phyloP scores from a whole-genome alignment of 2,113 vertebrate species.

The Lepidothrix coronata region DNA sequence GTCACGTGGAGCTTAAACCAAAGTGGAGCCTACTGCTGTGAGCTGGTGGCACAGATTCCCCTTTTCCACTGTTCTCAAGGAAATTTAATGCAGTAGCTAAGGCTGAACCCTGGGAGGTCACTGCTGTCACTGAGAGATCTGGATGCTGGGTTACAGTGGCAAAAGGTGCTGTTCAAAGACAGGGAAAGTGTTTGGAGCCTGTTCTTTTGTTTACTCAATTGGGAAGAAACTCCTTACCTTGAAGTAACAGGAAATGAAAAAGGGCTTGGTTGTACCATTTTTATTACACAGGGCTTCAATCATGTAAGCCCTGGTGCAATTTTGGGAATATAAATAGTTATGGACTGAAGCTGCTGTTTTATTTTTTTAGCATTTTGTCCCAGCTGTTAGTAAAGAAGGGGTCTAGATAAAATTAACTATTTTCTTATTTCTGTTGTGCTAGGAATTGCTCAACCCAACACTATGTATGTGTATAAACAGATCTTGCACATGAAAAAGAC shows the following conservation, averaged over 20 bases:
- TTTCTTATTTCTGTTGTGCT: not conserved
- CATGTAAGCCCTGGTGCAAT: not conserved
- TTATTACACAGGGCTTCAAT: not conserved
- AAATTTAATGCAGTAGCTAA: not conserved
- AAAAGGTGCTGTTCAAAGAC: not conserved
- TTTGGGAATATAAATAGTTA: not conserved
- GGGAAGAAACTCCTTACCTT: not conserved
- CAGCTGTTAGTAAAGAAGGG: not conserved
- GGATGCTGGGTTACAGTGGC: not conserved
- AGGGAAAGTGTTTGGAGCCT: not conserved
- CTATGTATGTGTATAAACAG: not conserved
- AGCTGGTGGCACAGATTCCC: not conserved
- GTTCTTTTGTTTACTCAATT: not conserved
- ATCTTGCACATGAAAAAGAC: not conserved
- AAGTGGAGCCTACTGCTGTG: not conserved
- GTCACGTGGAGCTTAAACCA: not conserved
- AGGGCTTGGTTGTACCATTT: not conserved
- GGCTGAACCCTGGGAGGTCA: not conserved
- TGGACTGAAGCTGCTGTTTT: not conserved
- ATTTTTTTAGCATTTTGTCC: not conserved
- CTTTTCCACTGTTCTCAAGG: not conserved
- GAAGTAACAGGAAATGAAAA: not conserved
- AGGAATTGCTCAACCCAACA: not conserved
- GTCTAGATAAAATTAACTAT: not conserved
- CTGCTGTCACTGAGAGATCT: not conserved